Evolutionary conservation across 2,888 invertebrate genomes (phyloP), one percentile per base, ranked within the genome.

Genomic region (Polymixis flavicincta): DNA sequence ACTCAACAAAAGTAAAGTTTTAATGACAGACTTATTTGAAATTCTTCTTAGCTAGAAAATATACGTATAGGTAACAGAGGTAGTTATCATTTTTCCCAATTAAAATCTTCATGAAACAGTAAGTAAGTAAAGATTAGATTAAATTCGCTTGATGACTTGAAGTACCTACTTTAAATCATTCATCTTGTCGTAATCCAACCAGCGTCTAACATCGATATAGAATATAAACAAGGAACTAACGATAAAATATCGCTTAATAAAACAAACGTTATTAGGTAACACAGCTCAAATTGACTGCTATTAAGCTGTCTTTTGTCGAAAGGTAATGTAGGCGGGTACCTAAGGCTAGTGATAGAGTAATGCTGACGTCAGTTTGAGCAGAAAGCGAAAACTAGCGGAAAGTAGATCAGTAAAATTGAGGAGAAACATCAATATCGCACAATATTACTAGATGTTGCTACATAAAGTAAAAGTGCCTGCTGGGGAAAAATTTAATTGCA

Each of bases 241-340:
- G 74, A 88, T 86, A 82, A 84, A 86, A 85, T 74, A 79, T 71
- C 72, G 78, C 60, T 84, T 78, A 87, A 81, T 84, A 87, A 85
- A 90, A 87, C 82, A 88, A 80, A 83, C 84, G 84, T 84, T 74
- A 80, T 79, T 71, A 65, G 66, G 68, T 85, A 81, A 80, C 80
- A 85, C 71, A 82, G 71, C 70, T 84, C 72, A 87, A 89, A 90
- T 88, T 88, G 88, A 88, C 83, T 84, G 82, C 85, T 85, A 90
- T 88, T 89, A 90, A 85, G 85, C 79, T 84, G 84, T 85, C 86
- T 80, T 86, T 88, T 87, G 87, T 86, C 60, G 83, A 88, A 88
- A 87, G 82, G 85, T 85, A 87, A 89, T 86, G 86, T 88, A 87
- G 83, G 80, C 84, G 82, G 71, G 78, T 82, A 22, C 32, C 22